Evolutionary conservation across 2,113 vertebrate species (phyloP), one percentile per base, ranked within the genome.

Genomic region (Sorex araneus): DNA sequence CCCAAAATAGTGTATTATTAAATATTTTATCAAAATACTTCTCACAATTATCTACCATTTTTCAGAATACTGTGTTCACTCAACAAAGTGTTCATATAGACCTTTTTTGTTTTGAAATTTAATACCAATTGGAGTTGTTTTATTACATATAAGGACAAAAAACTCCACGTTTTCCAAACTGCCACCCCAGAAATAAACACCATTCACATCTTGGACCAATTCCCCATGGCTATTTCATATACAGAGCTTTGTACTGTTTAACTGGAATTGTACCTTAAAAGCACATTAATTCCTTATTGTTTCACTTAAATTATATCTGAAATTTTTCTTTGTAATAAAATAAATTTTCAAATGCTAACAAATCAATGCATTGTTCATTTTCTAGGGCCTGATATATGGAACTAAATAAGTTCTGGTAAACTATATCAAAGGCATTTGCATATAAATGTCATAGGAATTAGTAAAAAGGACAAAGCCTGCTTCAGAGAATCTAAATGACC

Each of bases 231-330:
- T 43, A 23, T 40, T 28, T 45, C 11, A 34, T 78, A 21, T 40
- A 92, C 19, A 28, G 11, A 71, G 3, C 66, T 32, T 60, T 75
- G 1, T 75, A 47, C 73, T 66, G 70, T 79, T 71, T 71, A 45
- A 80, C 23, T 57, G 43, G 64, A 90, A 82, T 83, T 71, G 78
- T 47, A 47, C 73, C 34, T 83, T 87, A 47, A 18, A 93, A 74
- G 28, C 36, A 84, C 18, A 4, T 64, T 87, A 84, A 84, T 75
- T 77, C 73, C 27, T 84, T 71, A 78, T 75, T 40, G 34, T 71
- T 81, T 93, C 84, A 66, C 34, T 90, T 92, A 78, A 82, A n/a
- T 83, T 89, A 36, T 67, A 57, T 27, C 47, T 91, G 73, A 32
- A 89, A 64, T 73, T 91, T 90, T 69, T 54, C 45, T 73, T 43